Conservation (phyloP, 1,140 invertebrate genomes). For the Chrysopa pallens region DNA sequence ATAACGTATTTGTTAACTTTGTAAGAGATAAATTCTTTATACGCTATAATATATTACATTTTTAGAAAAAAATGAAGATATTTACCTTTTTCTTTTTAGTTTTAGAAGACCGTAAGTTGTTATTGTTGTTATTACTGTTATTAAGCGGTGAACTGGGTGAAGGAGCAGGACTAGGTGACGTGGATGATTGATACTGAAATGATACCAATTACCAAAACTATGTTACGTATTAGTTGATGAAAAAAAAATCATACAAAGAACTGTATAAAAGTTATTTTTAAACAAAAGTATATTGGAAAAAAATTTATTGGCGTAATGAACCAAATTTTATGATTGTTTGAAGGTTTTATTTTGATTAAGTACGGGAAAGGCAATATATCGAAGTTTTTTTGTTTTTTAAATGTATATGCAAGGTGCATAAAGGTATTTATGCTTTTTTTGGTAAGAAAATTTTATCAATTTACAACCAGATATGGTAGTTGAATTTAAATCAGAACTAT, state of each 20-base stretch:
- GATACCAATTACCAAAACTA: neutral
- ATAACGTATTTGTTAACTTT: too few species aligned
- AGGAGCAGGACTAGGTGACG: neutral
- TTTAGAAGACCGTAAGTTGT: neutral
- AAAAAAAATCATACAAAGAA: neutral
- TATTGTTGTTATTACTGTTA: neutral
- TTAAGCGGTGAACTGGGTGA: neutral
- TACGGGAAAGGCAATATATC: too few species aligned
- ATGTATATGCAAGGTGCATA: too few species aligned
- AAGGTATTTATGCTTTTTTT: too few species aligned
- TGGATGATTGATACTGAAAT: neutral
- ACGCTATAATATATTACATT: too few species aligned
- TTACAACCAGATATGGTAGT: too few species aligned
- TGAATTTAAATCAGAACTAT: too few species aligned
- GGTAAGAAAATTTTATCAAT: too few species aligned
- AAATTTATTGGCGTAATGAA: neutral
- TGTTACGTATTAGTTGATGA: neutral
- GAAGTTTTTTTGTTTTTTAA: too few species aligned
- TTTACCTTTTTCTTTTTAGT: neutral
- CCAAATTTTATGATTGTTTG: neutral
- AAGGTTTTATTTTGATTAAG: too few species aligned
- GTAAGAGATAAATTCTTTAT: too few species aligned
- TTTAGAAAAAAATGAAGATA: too few species aligned
- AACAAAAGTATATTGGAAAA: neutral
- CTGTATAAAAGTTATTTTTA: neutral